A percentile compares a stretch with the other conserved stretches of the same genome.
Evolutionary conservation across 2,888 invertebrate species (phyloP).

Genomic region (Phyto melanocephala): DNA sequence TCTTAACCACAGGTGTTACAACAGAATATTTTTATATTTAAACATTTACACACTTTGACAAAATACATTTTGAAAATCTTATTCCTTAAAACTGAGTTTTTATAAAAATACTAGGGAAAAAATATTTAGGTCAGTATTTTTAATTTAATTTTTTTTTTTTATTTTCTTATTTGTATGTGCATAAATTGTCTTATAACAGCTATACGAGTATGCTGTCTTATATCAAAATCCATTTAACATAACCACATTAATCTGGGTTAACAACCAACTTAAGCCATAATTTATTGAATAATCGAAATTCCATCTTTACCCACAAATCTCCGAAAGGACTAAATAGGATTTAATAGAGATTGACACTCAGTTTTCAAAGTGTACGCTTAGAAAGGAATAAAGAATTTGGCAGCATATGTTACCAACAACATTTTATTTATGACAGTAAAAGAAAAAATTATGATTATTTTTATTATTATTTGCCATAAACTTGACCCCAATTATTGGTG

Average conservation of each 20-base stretch:
- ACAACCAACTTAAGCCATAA: slow-evolving; percentile 27
- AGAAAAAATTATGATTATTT: slow-evolving; percentile 42
- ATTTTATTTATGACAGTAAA: slow-evolving; percentile 42
- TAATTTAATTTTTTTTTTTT: no score
- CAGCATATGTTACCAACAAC: slow-evolving; percentile 52
- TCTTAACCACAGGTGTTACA: no score
- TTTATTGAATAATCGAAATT: slow-evolving; percentile 29
- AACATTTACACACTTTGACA: no score
- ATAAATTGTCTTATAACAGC: no score
- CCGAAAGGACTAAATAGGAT: not conserved
- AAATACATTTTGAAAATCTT: no score
- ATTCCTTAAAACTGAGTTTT: no score
- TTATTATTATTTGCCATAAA: slow-evolving; percentile 59
- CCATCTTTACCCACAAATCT: slow-evolving; percentile 7
- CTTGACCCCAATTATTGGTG: slow-evolving; percentile 61
- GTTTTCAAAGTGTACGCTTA: not conserved
- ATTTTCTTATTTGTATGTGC: no score
- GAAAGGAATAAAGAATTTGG: not conserved
- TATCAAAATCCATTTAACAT: slow-evolving; percentile 1
- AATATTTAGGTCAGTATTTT: no score
- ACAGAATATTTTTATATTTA: no score
- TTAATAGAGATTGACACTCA: not conserved
- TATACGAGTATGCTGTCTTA: not conserved
- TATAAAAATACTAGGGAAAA: no score
- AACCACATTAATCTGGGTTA: slow-evolving; percentile 32